Evolutionary conservation across 1,140 invertebrate genomes (phyloP), one percentile per base, ranked within the genome.

Genomic region (Calosoma granatense): DNA sequence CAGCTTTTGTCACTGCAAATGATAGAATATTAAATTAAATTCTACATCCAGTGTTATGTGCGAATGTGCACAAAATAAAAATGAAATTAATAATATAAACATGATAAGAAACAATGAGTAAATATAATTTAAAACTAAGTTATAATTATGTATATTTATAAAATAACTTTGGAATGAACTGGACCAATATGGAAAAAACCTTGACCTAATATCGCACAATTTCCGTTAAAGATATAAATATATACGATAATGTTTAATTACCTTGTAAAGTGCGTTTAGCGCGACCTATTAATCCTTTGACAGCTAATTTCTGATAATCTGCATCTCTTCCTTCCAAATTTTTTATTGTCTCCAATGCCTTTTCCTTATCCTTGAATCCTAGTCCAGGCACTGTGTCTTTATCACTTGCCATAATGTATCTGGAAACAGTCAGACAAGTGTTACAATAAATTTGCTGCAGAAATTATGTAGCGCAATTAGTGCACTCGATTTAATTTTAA

Each of bases 321-420:
- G 82, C 81, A 72, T 84, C 82, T 30, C 82, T 69, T 1, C 80
- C 82, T 63, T 82, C 76, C 55, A 84, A 68, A 66, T 75, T 78
- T 60, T 76, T 72, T 14, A 83, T 66, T 0, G 82, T 84, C 61
- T 84, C 82, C 59, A 76, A 67, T 0, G 82, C 82, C 68, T 84
- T 84, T 56, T 75, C 78, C 63, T 78, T 78, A 65, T 84, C 81
- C 65, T 84, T 84, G 66, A 83, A 84, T 9, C 82, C 81, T 51
- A 84, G 65, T 0, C 81, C 81, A 1, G 78, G 80, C 9, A 83
- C 81, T 1, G 70, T 74, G 58, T 71, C 71, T 17, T 47, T 47
- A 47, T 47, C 41, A 47, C 26, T 36, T 36, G 41, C 41, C 41
- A 47, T 47, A 12, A 12, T 47, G 9, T 12, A 36, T 11, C 41